These are phyloP conservation scores for Pseudochromis fuscus DNA, from an alignment of 2,797 vertebrate species.

Conservation along the genomic window DNA sequence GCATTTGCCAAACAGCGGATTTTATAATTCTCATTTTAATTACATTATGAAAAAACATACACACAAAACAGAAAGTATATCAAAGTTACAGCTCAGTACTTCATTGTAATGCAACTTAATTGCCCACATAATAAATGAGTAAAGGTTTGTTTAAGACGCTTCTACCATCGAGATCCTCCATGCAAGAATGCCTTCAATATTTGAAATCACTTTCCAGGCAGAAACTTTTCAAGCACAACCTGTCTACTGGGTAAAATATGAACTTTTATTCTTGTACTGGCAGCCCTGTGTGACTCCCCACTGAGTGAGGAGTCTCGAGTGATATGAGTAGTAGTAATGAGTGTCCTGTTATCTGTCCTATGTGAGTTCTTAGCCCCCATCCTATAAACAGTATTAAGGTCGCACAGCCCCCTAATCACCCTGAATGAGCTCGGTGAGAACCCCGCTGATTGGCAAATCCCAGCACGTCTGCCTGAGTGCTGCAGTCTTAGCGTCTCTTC, in stretches of 20 bases:
- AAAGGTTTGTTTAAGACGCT: not conserved
- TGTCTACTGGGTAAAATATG: constrained; percentile 13
- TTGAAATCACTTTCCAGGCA: constrained; percentile 10
- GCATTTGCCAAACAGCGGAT: not conserved
- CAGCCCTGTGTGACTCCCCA: constrained; percentile 5
- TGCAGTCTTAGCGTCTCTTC: constrained; percentile 68
- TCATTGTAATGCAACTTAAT: constrained; percentile 22
- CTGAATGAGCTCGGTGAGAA: constrained; percentile 72
- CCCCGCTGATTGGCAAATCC: constrained; percentile 71
- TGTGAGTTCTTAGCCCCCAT: constrained; percentile 56
- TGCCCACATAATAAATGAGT: not conserved
- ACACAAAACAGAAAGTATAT: not conserved
- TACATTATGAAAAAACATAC: not conserved
- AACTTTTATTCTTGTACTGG: constrained; percentile 8
- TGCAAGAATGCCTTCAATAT: not conserved
- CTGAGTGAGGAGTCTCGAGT: constrained; percentile 48
- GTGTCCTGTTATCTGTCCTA: constrained; percentile 56
- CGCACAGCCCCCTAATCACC: constrained; percentile 71
- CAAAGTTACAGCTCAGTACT: not conserved
- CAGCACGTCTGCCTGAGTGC: constrained; percentile 54
- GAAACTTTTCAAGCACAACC: constrained; percentile 16
- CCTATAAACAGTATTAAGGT: constrained; percentile 67
- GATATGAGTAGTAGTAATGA: no score
- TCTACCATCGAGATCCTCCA: not conserved
- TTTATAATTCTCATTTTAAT: not conserved